Base-by-base conservation (phyloP, 2,888 invertebrate genomes). In the Uloborus plumipes region DNA sequence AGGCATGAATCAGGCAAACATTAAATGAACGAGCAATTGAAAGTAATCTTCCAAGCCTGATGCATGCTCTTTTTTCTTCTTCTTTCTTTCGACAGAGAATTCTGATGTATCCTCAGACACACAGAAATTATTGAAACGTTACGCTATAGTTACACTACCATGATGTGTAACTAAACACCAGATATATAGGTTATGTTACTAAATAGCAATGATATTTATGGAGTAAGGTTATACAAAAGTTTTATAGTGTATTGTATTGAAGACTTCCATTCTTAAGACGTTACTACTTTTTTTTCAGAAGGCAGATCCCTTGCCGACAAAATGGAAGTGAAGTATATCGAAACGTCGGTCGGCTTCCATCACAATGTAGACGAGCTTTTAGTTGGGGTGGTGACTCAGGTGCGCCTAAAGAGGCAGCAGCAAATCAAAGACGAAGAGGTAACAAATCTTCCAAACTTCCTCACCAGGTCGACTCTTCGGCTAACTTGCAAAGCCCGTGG, bases 321-420 rank as follows among this genome's bases (percentile, higher is more conserved):
- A 0, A 95, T 95, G 90, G 96, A 96, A 89, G 96, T 96, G 91
- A 98, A 98, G 90, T 97, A 96, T 91, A 97, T 98, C 88, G 98
- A 98, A 90, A 97, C 97, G 0, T 98, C 98, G 1, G 96, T 96
- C 76, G 97, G 96, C 39, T 94, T 98, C 88, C 97, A 98, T 90
- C 97, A 98, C 91, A 97, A 98, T 90, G 97, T 98, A 79, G 98
- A 98, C 90, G 98, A 98, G 88, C 92, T 99, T 79, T 92, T 99
- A 49, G 97, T 98, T 82, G 98, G 98, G 0, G 92, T 97, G 70
- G 92, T 98, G 71, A 95, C 96, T 82, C 97, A 98, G 91, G 96
- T 97, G 88, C 92, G 97, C 2, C 91, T 97, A 69, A 92, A 94
- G 85, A 69, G 75, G 50, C 50, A 71, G 26, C 85, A 85, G 47